Evolutionary conservation across 2,113 vertebrate genomes (phyloP), one percentile per base, ranked within the genome.

Genomic region (Sinocyclocheilus grahami): DNA sequence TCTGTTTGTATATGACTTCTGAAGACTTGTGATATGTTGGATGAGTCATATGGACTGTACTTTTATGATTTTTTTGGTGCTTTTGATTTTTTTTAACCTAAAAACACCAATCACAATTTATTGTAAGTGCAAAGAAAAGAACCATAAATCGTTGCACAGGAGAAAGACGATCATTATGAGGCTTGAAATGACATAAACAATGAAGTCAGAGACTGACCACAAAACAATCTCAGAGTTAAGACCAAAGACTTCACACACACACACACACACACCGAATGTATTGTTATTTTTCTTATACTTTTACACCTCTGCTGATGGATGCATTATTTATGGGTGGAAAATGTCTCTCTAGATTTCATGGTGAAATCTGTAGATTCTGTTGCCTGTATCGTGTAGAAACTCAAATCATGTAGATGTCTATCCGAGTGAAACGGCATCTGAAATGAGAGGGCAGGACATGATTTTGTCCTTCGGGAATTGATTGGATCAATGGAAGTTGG

Each of bases 281-380:
- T 76, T 76, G 42, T 30, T 63, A 22, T 53, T 63, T 86, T 24
- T 83, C 22, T 12, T 71, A 65, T 78, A 67, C 51, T 65, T 84
- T 60, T 79, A 33, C 67, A 46, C 71, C 67, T 62, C 51, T 79
- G 51, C 60, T 58, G 82, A 46, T 39, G 53, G 18, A 82, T 84
- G 53, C 67, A 83, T 80, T 85, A 85, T 83, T 89, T 85, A 85
- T 87, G 22, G 76, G 37, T 16, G 46, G 55, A 62, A 22, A n/a
- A 10, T 62, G 22, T 62, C 22, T 62, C 58, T 62, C 22, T 62
- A 62, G 58, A 88, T 37, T 33, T 79, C 30, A 42, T 42, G 39
- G 22, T 22, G 22, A 22, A 72, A n/a, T 60, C 75, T 77, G 72
- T 30, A 51, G 51, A 7, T 81, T 76, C 86, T 51, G 42, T 37